Evolutionary conservation across 1,140 invertebrate species (phyloP), one percentile per base, ranked within the genome.

Genomic region (Drosophila melanica): DNA sequence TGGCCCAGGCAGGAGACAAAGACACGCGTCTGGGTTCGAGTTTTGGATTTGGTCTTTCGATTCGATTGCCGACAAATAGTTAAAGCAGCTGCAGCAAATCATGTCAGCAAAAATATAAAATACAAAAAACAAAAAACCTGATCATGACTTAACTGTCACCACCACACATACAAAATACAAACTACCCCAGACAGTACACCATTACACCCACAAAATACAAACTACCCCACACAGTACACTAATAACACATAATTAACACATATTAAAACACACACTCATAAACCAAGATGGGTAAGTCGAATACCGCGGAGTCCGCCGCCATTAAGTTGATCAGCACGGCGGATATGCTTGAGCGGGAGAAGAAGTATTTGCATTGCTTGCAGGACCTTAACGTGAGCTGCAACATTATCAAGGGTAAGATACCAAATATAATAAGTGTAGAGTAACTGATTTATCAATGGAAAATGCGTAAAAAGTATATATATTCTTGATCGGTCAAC

Each of bases 21-120:
- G 33, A 54, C 51, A 42, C 37, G 37, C 20, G 37, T 27, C 18
- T 55, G 53, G 4, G 9, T n/a, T 62, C 68, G 75, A 74, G 63
- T 64, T 76, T 76, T 69, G 45, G 63, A 76, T 76, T 77, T 63
- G 73, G 47, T 37, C 39, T 75, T 65, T 63, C n/a, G 37, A 55
- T n/a, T 27, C 37, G 18, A 55, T 41, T 55, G 33, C 33, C 9
- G 30, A 51, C 30, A 51, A 33, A 45, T 16, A 16, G 42, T 10
- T 18, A 9, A 18, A 18, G 42, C 42, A 45, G 42, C 42, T 45
- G 42, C 20, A 23, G 6, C 42, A 45, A 50, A 50, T 41, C 39
- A 41, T 20, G 47, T 14, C 3, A 18, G n/a, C 20, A 57, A 30
- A 44, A 23, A 23, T 23, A 23, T 3, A 23, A 23, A 27, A 27